Conservation (phyloP, 2,797 vertebrate species). For the Dryobates pubescens region DNA sequence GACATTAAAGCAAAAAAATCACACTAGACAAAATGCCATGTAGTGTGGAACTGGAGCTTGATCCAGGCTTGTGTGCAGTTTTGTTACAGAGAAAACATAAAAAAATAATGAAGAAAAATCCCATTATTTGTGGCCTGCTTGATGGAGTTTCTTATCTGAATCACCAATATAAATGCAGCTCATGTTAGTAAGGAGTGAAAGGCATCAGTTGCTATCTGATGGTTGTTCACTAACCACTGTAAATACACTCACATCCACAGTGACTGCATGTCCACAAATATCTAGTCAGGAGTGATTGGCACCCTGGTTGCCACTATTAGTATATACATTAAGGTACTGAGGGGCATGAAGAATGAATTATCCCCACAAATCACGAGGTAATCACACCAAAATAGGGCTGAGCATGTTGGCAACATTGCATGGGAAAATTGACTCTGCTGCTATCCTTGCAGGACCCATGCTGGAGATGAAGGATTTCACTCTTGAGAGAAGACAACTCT, state of each 20-base stretch:
- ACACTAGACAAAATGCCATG: not conserved
- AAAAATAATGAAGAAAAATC: not conserved
- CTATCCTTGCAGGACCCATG: slow-evolving; percentile 1
- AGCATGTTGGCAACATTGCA: slow-evolving; percentile 45
- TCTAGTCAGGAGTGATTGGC: slow-evolving; percentile 56
- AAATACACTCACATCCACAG: slow-evolving; percentile 37
- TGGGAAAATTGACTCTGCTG: slow-evolving; percentile 53
- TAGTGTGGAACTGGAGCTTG: not conserved
- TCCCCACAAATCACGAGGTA: slow-evolving; percentile 57
- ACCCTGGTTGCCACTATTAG: slow-evolving; percentile 52
- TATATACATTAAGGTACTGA: slow-evolving; percentile 51
- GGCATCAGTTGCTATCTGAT: slow-evolving; percentile 2
- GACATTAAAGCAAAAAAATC: not conserved
- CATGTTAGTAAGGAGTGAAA: slow-evolving; percentile 1
- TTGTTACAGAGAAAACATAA: not conserved
- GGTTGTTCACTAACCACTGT: slow-evolving; percentile 26
- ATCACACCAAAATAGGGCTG: slow-evolving; percentile 45
- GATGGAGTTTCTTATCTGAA: slow-evolving; percentile 29
- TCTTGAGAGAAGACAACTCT: slow-evolving; percentile 22
- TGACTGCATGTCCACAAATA: slow-evolving; percentile 59
- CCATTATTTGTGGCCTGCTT: not conserved
- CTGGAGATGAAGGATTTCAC: slow-evolving; percentile 32
- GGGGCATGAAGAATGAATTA: slow-evolving; percentile 53
- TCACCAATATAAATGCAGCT: slow-evolving; percentile 18
- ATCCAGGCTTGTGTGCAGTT: not conserved